Conservation (phyloP, 2,888 invertebrate genomes). For the Nectonema munidae region DNA sequence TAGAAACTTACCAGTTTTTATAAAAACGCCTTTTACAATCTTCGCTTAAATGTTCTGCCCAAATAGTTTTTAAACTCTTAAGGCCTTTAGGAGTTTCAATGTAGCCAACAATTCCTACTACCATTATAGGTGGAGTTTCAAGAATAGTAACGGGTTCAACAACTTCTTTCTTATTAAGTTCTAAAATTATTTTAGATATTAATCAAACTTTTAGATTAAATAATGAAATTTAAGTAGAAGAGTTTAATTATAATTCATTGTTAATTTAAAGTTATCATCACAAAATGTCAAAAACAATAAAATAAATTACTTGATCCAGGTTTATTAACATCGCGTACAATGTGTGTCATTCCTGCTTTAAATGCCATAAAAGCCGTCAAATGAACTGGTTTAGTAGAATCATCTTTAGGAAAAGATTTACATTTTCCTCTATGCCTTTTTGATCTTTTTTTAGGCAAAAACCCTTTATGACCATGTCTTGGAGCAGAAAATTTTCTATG, state of each 20-base stretch:
- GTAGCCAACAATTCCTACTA: constrained; percentile 87
- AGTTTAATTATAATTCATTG: too few species aligned
- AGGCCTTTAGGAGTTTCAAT: constrained; percentile 92
- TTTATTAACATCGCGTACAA: constrained; percentile 85
- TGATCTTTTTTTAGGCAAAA: constrained; percentile 91
- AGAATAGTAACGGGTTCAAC: constrained; percentile 92
- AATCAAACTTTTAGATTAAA: too few species aligned
- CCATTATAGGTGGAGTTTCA: constrained; percentile 87
- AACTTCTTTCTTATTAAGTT: constrained; percentile 97
- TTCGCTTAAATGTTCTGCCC: constrained; percentile 93
- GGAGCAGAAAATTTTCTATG: constrained; percentile 98
- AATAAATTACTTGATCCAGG: constrained; percentile 69
- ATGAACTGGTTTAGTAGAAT: constrained; percentile 56
- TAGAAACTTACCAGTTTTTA: constrained; percentile 64
- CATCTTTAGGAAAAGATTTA: constrained; percentile 97
- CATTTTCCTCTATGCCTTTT: constrained; percentile 85
- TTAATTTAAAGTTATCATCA: too few species aligned
- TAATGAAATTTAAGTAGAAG: too few species aligned
- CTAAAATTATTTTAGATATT: constrained; percentile 29
- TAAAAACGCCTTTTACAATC: constrained; percentile 94
- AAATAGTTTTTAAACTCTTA: constrained; percentile 66
- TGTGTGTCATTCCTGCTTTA: constrained; percentile 99
- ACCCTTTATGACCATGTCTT: constrained; percentile 97
- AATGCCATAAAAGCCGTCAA: constrained; percentile 86
- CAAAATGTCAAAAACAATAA: constrained; percentile 14